Evolutionary conservation across 1,140 invertebrate genomes (phyloP).

Genomic region (Sycophaga agraensis): DNA sequence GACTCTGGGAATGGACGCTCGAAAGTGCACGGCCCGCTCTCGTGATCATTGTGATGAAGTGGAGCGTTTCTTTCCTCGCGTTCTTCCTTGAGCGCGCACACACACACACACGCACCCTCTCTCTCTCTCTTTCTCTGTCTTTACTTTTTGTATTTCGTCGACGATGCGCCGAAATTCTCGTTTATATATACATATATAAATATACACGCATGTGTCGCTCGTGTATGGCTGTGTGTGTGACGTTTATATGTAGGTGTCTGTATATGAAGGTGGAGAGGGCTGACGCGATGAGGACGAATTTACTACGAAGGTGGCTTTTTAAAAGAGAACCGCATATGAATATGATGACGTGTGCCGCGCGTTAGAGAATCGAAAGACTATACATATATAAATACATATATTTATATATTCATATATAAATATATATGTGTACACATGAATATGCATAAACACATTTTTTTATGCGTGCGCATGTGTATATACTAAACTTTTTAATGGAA

Average conservation of each 20-base stretch:
- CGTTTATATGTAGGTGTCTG: slow-evolving; percentile 19
- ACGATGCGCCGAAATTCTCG: slow-evolving; percentile 17
- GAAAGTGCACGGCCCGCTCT: not conserved
- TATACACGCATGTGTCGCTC: not conserved
- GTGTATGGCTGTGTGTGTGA: not conserved
- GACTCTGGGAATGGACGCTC: not conserved
- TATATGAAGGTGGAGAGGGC: slow-evolving; percentile 1
- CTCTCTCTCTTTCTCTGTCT: not conserved
- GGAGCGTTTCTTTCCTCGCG: not conserved
- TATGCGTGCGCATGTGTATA: no score
- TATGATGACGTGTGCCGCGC: not conserved
- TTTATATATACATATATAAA: slow-evolving; percentile 16
- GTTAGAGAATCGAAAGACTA: not conserved
- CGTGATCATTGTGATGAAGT: not conserved
- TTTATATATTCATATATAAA: slow-evolving; percentile 17
- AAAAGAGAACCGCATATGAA: not conserved
- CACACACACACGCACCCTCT: not conserved
- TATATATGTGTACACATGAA: slow-evolving; percentile 10
- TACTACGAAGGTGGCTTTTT: slow-evolving; percentile 12
- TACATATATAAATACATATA: slow-evolving; percentile 11
- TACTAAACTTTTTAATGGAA: no score
- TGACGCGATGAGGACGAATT: slow-evolving; percentile 15
- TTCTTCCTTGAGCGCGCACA: not conserved
- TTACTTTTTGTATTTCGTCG: slow-evolving; percentile 21
- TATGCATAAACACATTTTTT: no score